Conservation (phyloP, 2,113 vertebrate species). For the Nanorana parkeri region DNA sequence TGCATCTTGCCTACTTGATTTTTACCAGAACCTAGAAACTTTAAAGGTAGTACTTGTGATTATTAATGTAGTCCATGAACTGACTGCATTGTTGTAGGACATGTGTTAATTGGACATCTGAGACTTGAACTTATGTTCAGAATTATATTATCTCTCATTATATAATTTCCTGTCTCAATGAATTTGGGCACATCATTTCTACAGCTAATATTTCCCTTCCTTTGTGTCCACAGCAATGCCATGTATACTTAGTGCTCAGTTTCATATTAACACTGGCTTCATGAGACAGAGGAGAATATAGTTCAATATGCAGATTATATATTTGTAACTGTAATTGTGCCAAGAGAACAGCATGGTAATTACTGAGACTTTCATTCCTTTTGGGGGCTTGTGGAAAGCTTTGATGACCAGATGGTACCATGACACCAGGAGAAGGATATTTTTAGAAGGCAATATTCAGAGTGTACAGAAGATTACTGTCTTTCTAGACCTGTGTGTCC, state of each 20-base stretch:
- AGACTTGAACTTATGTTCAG: neutral
- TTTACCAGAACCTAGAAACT: too few relatives aligned
- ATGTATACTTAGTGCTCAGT: slow-evolving; percentile 28
- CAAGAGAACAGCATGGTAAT: slow-evolving; percentile 56
- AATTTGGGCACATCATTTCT: slow-evolving; percentile 16
- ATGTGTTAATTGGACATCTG: neutral
- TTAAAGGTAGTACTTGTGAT: too few relatives aligned
- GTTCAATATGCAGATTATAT: slow-evolving; percentile 55
- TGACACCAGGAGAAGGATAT: slow-evolving; percentile 46
- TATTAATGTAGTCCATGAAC: too few relatives aligned
- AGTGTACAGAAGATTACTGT: neutral
- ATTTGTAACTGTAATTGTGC: slow-evolving; percentile 43
- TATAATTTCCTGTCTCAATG: neutral
- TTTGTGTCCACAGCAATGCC: neutral
- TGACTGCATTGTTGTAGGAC: neutral
- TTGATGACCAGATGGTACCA: slow-evolving; percentile 56
- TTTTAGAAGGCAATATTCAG: slow-evolving; percentile 43
- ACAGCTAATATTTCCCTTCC: neutral
- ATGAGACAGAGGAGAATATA: slow-evolving; percentile 50
- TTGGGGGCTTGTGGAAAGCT: slow-evolving; percentile 45
- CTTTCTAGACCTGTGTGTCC: slow-evolving; percentile 2
- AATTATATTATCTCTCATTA: neutral
- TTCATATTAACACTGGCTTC: slow-evolving; percentile 33
- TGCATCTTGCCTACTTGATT: too few relatives aligned
- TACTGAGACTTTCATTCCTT: slow-evolving; percentile 53